phyloP scores from a whole-genome alignment of 2,113 vertebrate species.

The Cairina moschata region DNA sequence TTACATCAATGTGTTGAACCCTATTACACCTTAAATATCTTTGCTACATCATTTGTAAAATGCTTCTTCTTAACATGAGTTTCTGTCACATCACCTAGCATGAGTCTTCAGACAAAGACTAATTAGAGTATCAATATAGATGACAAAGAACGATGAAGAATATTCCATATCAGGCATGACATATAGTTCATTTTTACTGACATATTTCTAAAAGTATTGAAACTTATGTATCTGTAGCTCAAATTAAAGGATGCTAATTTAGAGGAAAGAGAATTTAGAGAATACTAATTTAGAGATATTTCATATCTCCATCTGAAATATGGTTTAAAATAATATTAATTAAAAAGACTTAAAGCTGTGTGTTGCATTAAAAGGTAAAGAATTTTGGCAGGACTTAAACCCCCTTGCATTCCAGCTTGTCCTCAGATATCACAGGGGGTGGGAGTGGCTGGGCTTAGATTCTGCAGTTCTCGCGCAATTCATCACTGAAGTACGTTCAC shows the following conservation, averaged over 20 bases:
- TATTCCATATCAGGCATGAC: neutral
- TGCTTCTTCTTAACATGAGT: neutral
- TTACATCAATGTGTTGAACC: constrained; percentile 21
- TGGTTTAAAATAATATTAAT: neutral
- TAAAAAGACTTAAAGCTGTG: neutral
- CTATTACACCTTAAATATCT: neutral
- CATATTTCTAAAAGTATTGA: constrained; percentile 5
- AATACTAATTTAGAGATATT: too few species aligned
- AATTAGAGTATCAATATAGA: neutral
- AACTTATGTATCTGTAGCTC: neutral
- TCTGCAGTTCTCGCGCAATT: too few species aligned
- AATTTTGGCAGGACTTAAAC: too few species aligned
- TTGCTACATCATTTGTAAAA: constrained; percentile 14
- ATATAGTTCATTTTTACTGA: neutral
- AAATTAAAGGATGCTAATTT: neutral
- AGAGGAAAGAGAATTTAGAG: neutral
- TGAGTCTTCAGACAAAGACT: neutral
- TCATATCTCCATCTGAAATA: neutral
- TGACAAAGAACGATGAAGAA: neutral
- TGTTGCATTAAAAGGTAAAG: too few species aligned
- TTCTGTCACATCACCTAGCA: neutral
- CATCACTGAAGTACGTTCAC: too few species aligned
- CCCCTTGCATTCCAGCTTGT: too few species aligned
- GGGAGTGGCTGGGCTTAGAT: too few species aligned
- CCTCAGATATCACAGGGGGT: too few species aligned